A percentile compares a stretch with the other conserved stretches of the same genome.
Evolutionary conservation across 2,113 vertebrate genomes (phyloP).

Genomic region (Grammomys surdaster): DNA sequence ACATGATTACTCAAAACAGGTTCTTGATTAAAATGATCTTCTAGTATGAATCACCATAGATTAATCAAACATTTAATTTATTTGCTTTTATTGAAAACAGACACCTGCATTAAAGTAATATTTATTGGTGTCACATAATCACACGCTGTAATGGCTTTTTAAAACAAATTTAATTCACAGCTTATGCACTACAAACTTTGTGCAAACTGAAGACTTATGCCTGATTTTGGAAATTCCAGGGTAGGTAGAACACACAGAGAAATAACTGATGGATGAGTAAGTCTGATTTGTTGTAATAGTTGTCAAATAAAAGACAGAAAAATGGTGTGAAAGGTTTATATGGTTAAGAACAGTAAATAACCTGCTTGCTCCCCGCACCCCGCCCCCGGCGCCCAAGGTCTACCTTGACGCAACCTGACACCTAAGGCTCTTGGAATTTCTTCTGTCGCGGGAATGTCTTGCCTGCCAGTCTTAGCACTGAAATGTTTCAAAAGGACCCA

Average conservation of each 20-base stretch:
- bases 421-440: constrained; percentile 45
- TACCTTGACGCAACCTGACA: constrained; percentile 70
- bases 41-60: constrained; percentile 54
- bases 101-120: constrained; percentile 79
- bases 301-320: constrained; percentile 38
- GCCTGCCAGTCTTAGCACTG: not conserved
- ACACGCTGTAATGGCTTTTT: constrained; percentile 65
- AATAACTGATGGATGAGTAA: constrained; percentile 16
- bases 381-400: not conserved
- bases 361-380: not conserved
- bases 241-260: constrained; percentile 22
- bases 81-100: constrained; percentile 79
- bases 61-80: constrained; percentile 72
- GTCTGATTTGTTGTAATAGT: constrained; percentile 23
- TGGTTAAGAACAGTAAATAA: constrained; percentile 29
- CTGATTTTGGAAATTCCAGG: constrained; percentile 13
- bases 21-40: constrained; percentile 64
- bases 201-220: constrained; percentile 54
- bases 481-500: constrained; percentile 36
- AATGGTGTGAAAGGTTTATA: constrained; percentile 7
- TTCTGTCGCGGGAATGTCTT: accelerated
- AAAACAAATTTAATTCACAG: constrained; percentile 59
- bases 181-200: constrained; percentile 65
- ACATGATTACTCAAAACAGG: not conserved
- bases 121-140: constrained; percentile 61